Base-by-base conservation (phyloP, 2,888 invertebrate species). In the Tetragonula carbonaria region DNA sequence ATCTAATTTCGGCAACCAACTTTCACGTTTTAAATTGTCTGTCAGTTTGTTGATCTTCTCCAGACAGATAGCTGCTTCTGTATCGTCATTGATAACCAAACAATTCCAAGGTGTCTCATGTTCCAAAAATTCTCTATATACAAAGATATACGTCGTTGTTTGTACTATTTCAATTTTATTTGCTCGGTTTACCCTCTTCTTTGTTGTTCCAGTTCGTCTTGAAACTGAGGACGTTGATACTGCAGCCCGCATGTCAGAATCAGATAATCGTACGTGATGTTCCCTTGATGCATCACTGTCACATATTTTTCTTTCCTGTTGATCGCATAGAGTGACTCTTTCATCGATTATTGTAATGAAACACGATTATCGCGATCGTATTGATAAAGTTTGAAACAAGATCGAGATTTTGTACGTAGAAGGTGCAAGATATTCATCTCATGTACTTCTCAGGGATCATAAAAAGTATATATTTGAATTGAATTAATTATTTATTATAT, bases 41-140 rank as follows among this genome's bases (percentile, higher is more conserved):
- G 92, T 92, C 75, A 91, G 71, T 51, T 71, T 67, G 50, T 76
- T 82, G 28, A 94, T 85, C 79, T 91, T 92, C 63, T 89, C 87
- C 4, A 95, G 72, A 14, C 93, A 93, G 14, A 75, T 63, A 3
- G 84, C 82, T 0, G 96, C 96, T 77, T 97, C 96, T 0, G 92
- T 85, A 28, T 95, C 95, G 23, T 95, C 95, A 91, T 97, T 97
- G 33, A 97, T 93, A 2, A 96, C 94, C 87, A 97, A 96, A 21
- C 96, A 95, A 91, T 97, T 97, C 2, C 95, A 94, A 0, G 97
- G 97, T 82, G 95, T 89, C 2, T 94, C 93, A 28, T 76, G 78
- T 72, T 88, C 89, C 1, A 53, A 72, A 80, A 84, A 72, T 18
- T 76, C 66, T n/a, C 85, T 85, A n/a, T 85, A n/a, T 0, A n/a